A percentile compares a stretch with the other conserved stretches of the same genome.
Conservation (phyloP, 92 coral and sea anemone genomes). For the Porites rus region DNA sequence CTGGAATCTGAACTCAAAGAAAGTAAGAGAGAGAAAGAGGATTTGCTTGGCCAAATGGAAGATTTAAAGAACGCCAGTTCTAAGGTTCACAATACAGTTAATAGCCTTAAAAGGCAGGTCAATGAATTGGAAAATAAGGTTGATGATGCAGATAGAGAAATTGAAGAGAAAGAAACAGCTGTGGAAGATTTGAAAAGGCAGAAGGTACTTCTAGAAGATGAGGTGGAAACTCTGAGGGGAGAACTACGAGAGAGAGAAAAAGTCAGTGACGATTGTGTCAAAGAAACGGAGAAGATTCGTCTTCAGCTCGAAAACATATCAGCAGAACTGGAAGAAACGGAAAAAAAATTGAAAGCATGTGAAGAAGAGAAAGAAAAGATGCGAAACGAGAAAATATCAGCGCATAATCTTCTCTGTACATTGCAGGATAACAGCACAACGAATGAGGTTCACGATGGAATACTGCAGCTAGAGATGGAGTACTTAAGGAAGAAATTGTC, state of each 20-base stretch:
- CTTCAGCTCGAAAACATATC: slow-evolving; percentile 37
- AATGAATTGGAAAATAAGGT: slow-evolving; percentile 64
- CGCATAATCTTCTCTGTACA: slow-evolving; percentile 76
- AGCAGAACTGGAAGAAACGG: slow-evolving; percentile 58
- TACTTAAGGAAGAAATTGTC: slow-evolving; percentile 56
- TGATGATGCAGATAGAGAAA: slow-evolving; percentile 50
- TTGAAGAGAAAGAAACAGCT: slow-evolving; percentile 54
- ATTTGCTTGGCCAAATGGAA: slow-evolving; percentile 59
- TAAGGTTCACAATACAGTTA: slow-evolving; percentile 65
- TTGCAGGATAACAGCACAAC: slow-evolving; percentile 66
- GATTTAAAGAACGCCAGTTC: slow-evolving; percentile 67
- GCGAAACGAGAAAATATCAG: slow-evolving; percentile 75
- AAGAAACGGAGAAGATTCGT: slow-evolving; percentile 55
- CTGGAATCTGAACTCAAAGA: slow-evolving; percentile 72
- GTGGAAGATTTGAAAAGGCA: slow-evolving; percentile 58
- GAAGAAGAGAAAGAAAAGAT: slow-evolving; percentile 83
- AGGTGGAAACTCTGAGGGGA: slow-evolving; percentile 70
- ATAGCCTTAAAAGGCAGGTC: slow-evolving; percentile 47
- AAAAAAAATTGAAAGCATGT: slow-evolving; percentile 66
- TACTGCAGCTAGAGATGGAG: slow-evolving; percentile 66
- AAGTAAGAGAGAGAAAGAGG: slow-evolving; percentile 57
- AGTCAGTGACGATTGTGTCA: slow-evolving; percentile 45
- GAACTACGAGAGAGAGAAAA: slow-evolving; percentile 64
- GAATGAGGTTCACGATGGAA: slow-evolving; percentile 64
- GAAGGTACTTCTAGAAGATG: slow-evolving; percentile 45